These are phyloP conservation scores for Malacoraja senta DNA, from an alignment of 2,797 vertebrate species.

Conservation along the genomic window DNA sequence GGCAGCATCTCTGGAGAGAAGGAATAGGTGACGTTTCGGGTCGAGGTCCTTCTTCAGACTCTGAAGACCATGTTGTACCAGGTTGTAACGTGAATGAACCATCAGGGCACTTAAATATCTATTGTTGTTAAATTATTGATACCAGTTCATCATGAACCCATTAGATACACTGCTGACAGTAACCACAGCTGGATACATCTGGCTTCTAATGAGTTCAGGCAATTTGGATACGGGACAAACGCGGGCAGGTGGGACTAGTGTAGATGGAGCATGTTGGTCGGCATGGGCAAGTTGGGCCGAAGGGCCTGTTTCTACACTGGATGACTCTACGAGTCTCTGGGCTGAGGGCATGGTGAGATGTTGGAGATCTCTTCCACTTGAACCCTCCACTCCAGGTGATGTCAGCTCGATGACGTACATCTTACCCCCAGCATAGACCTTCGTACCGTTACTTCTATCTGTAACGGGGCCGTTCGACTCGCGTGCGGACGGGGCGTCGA, in stretches of 20 bases:
- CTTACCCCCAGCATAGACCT: neutral
- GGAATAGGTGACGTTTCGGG: no score
- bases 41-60: no score
- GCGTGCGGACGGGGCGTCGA: no score
- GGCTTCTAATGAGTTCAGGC: no score
- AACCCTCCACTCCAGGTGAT: neutral
- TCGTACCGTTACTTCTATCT: neutral
- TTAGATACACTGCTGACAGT: neutral
- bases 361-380: neutral
- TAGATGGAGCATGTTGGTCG: no score
- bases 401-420: neutral
- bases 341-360: neutral
- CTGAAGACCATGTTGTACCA: no score
- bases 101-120: neutral
- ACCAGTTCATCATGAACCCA: neutral
- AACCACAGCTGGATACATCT: neutral
- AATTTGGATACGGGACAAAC: no score
- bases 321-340: neutral
- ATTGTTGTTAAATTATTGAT: neutral
- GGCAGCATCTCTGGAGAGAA: no score
- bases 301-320: no score
- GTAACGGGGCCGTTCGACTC: neutral
- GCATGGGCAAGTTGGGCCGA: no score
- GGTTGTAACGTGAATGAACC: no score
- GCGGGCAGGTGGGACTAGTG: no score